A percentile compares a stretch with the other conserved stretches of the same genome.
phyloP scores from a whole-genome alignment of 2,888 invertebrate genomes.

The Drosophila kanekoi region DNA sequence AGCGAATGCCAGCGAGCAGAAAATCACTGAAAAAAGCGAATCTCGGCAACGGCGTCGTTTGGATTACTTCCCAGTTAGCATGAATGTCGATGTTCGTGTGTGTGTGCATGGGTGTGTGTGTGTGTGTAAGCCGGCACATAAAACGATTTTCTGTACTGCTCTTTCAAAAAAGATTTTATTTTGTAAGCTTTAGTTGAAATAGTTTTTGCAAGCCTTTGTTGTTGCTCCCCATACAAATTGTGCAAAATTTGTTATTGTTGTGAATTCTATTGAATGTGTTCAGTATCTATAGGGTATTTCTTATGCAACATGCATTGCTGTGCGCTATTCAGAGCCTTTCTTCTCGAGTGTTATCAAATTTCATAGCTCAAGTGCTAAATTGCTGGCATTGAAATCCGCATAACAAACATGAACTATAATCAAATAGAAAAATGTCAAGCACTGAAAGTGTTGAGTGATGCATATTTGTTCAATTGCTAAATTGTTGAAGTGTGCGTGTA shows the following conservation, averaged over 20 bases:
- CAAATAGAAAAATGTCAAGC: conserved; percentile 53
- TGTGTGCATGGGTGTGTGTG: conserved; percentile 15
- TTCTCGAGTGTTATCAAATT: conserved; percentile 15
- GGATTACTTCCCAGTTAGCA: conserved; percentile 64
- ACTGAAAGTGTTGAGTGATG: conserved; percentile 44
- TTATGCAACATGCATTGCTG: conserved; percentile 37
- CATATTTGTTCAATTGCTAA: conserved; percentile 65
- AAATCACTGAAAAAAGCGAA: conserved; percentile 45
- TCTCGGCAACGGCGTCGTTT: conserved; percentile 55
- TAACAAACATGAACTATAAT: conserved; percentile 52
- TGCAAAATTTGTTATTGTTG: conserved; percentile 59
- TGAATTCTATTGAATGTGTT: conserved; percentile 30
- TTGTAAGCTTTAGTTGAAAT: conserved; percentile 45
- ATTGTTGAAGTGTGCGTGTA: conserved; percentile 77
- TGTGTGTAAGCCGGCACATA: conserved; percentile 48
- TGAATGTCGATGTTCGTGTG: conserved; percentile 7
- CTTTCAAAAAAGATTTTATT: conserved; percentile 36
- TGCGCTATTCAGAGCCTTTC: conserved; percentile 28
- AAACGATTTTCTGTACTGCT: conserved; percentile 40
- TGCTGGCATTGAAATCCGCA: conserved; percentile 61
- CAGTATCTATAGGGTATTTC: conserved; percentile 28
- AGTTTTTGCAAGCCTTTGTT: conserved; percentile 51
- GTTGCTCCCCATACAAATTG: conserved; percentile 47
- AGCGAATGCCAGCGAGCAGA: conserved; percentile 44
- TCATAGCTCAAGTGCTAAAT: conserved; percentile 64